phyloP scores from a whole-genome alignment of 2,113 vertebrate species.

The Mohoua ochrocephala region DNA sequence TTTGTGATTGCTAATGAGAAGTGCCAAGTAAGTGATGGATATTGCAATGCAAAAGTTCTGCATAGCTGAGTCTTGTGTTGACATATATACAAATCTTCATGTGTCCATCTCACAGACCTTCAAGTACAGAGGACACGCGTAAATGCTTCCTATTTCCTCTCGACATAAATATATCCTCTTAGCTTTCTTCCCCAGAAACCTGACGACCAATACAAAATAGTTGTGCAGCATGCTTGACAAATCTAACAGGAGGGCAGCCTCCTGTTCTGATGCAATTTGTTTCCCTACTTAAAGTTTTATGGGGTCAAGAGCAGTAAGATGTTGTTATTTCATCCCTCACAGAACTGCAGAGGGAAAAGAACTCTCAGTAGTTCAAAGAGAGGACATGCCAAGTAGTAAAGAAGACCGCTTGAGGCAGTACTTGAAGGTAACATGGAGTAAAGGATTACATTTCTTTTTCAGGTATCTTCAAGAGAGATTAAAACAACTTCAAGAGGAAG shows the following conservation, averaged over 20 bases:
- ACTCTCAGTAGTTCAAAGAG: not conserved
- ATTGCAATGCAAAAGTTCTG: conserved; percentile 3
- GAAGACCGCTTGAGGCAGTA: not conserved
- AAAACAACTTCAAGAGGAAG: conserved; percentile 91
- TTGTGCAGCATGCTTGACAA: not conserved
- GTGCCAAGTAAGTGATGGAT: conserved; percentile 2
- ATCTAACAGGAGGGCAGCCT: conserved; percentile 7
- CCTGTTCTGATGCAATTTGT: conserved; percentile 17
- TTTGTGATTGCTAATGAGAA: conserved; percentile 12
- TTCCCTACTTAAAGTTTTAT: conserved; percentile 35
- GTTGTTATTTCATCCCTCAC: conserved; percentile 16
- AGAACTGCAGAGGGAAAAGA: conserved; percentile 4
- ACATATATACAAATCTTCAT: conserved; percentile 9
- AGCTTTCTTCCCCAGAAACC: not conserved
- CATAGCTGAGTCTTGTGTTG: not conserved
- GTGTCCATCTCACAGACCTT: not conserved
- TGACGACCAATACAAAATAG: not conserved
- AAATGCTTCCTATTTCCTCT: not conserved
- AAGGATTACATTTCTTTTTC: conserved; percentile 29
- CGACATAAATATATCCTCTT: not conserved
- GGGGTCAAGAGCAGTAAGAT: conserved; percentile 37
- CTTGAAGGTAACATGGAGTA: not conserved
- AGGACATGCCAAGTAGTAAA: conserved; percentile 6
- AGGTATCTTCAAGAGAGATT: conserved; percentile 95
- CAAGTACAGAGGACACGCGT: not conserved